Evolutionary conservation across 2,888 invertebrate genomes (phyloP).

Genomic region (Euspilapteryx auroguttella): DNA sequence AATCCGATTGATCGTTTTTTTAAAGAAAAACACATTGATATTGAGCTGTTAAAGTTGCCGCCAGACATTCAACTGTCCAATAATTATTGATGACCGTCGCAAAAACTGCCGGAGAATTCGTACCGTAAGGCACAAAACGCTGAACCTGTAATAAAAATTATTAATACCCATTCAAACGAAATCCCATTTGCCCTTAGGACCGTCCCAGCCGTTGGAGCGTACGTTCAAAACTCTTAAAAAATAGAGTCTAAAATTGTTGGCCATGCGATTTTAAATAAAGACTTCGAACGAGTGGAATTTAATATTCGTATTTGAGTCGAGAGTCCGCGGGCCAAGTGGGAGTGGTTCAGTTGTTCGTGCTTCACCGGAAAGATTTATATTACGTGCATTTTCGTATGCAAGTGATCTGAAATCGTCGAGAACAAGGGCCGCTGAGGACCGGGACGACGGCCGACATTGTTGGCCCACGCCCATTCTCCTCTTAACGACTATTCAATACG

Average conservation of each 20-base stretch:
- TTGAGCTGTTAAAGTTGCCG: slow-evolving; percentile 25
- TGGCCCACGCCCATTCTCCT: slow-evolving; percentile 44
- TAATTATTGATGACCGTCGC: slow-evolving; percentile 51
- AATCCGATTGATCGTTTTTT: no score
- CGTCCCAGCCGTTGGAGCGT: no score
- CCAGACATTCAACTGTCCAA: slow-evolving; percentile 48
- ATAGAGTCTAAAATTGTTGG: slow-evolving; percentile 40
- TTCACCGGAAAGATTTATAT: slow-evolving; percentile 61
- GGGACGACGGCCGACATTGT: slow-evolving; percentile 25
- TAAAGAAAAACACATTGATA: no score
- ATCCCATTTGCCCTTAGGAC: slow-evolving; percentile 15
- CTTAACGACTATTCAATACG: slow-evolving; percentile 56
- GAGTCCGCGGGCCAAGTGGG: slow-evolving; percentile 44
- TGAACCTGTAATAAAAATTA: slow-evolving; percentile 54
- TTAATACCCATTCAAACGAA: slow-evolving; percentile 45
- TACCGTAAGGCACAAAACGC: slow-evolving; percentile 39
- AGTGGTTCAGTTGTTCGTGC: slow-evolving; percentile 51
- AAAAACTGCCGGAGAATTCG: slow-evolving; percentile 26
- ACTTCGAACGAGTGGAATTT: slow-evolving; percentile 48
- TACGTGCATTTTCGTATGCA: slow-evolving; percentile 56
- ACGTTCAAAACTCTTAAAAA: slow-evolving; percentile 19
- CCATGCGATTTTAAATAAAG: slow-evolving; percentile 37
- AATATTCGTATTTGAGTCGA: slow-evolving; percentile 48
- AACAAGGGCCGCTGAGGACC: slow-evolving; percentile 12
- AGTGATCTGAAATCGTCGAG: slow-evolving; percentile 57